These are phyloP conservation scores for Lamproptera curius DNA, from an alignment of 2,888 invertebrate species.

Conservation along the genomic window DNA sequence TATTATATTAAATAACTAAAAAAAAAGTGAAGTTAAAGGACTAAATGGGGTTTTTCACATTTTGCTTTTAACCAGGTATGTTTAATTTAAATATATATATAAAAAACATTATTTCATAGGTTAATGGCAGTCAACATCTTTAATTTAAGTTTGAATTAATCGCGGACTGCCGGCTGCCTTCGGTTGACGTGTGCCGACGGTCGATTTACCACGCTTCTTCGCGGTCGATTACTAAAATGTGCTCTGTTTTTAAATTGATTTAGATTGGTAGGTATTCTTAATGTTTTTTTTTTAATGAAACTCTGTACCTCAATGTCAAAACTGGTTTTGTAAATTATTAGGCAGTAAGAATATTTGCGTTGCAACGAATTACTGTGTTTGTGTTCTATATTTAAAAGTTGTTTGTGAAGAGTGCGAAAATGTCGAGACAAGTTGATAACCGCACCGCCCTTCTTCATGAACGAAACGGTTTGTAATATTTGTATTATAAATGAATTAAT, in stretches of 20 bases:
- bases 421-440: conserved; percentile 16
- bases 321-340: background rate
- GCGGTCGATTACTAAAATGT: conserved; percentile 10
- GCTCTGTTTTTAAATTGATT: conserved; percentile 15
- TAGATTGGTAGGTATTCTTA: conserved; percentile 4
- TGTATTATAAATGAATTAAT: background rate
- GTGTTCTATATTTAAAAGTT: no score
- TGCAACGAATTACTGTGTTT: background rate
- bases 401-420: background rate
- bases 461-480: conserved; percentile 16
- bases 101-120: no score
- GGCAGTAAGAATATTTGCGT: background rate
- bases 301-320: background rate
- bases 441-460: conserved; percentile 18
- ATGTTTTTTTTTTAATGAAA: conserved; percentile 11
- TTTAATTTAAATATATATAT: no score
- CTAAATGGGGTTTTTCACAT: background rate
- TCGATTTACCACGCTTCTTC: conserved; percentile 4
- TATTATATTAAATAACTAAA: no score
- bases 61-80: conserved; percentile 1
- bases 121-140: background rate
- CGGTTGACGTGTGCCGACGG: background rate
- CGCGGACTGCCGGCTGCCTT: background rate
- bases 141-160: background rate
- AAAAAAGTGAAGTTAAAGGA: no score